A percentile compares a stretch with the other conserved stretches of the same genome.
phyloP scores from a whole-genome alignment of 1,140 invertebrate species.

The Scaptomyza hsui region DNA sequence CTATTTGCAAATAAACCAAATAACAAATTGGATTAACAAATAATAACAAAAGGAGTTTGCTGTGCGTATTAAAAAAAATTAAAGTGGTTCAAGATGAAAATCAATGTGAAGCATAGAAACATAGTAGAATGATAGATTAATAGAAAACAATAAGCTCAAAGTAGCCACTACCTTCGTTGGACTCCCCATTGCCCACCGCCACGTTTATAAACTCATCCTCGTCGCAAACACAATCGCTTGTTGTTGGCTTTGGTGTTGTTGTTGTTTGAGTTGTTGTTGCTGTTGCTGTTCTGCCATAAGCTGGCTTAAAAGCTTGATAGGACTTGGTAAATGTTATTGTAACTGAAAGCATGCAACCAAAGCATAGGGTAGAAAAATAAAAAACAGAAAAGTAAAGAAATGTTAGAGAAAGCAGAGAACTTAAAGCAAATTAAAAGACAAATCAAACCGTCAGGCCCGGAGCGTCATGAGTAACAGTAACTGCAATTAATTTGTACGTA shows the following conservation, averaged over 20 bases:
- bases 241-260: slow-evolving; percentile 32
- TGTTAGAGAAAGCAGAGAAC: slow-evolving; percentile 38
- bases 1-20: neutral
- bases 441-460: slow-evolving; percentile 40
- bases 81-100: neutral
- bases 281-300: slow-evolving; percentile 42
- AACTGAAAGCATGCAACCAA: slow-evolving; percentile 68
- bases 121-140: slow-evolving; percentile 16
- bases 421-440: slow-evolving; percentile 50
- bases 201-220: slow-evolving; percentile 59
- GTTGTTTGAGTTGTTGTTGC: slow-evolving; percentile 13
- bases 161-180: slow-evolving; percentile 69
- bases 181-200: slow-evolving; percentile 49
- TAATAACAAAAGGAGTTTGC: neutral
- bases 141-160: slow-evolving; percentile 37
- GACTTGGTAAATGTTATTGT: slow-evolving; percentile 71
- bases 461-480: slow-evolving; percentile 50
- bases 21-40: slow-evolving; percentile 1
- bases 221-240: slow-evolving; percentile 67
- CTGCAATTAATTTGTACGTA: slow-evolving; percentile 74
- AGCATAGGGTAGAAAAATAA: slow-evolving; percentile 23
- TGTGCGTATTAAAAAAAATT: neutral
- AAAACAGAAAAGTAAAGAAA: slow-evolving; percentile 12
- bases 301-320: slow-evolving; percentile 54
- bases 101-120: slow-evolving; percentile 10